These are phyloP conservation scores for Drosophila fulvimacula DNA, from an alignment of 2,888 invertebrate species.

Conservation along the genomic window DNA sequence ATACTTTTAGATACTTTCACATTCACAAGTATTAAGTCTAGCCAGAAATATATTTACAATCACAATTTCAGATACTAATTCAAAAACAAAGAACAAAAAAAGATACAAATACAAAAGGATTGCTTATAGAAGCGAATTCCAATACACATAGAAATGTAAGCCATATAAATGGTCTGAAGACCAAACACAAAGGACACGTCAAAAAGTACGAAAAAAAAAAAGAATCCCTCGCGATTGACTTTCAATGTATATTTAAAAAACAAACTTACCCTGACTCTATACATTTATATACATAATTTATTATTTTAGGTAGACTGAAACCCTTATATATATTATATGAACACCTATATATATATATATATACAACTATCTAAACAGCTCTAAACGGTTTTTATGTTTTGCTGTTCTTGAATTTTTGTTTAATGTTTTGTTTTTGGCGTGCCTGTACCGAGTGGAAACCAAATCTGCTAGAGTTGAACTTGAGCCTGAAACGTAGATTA, in stretches of 20 bases:
- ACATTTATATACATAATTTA: constrained; percentile 11
- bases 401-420: constrained; percentile 32
- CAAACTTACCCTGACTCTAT: not conserved
- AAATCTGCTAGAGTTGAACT: constrained; percentile 86
- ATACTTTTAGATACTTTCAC: not conserved
- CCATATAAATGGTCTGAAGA: not conserved
- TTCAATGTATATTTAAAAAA: constrained; percentile 8
- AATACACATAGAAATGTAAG: not conserved
- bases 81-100: no score
- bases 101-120: not conserved
- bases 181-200: not conserved
- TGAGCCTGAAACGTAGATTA: constrained; percentile 39
- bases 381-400: constrained; percentile 29
- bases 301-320: constrained; percentile 6
- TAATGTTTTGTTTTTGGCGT: constrained; percentile 83
- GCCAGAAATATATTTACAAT: no score
- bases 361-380: constrained; percentile 8
- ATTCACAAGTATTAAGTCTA: no score
- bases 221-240: constrained; percentile 15
- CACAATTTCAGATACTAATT: not conserved
- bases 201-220: not conserved
- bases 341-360: not conserved
- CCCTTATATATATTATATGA: not conserved
- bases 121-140: not conserved
- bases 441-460: constrained; percentile 91